Evolutionary conservation across 2,888 invertebrate species (phyloP).

Genomic region (Polia nebulosa): DNA sequence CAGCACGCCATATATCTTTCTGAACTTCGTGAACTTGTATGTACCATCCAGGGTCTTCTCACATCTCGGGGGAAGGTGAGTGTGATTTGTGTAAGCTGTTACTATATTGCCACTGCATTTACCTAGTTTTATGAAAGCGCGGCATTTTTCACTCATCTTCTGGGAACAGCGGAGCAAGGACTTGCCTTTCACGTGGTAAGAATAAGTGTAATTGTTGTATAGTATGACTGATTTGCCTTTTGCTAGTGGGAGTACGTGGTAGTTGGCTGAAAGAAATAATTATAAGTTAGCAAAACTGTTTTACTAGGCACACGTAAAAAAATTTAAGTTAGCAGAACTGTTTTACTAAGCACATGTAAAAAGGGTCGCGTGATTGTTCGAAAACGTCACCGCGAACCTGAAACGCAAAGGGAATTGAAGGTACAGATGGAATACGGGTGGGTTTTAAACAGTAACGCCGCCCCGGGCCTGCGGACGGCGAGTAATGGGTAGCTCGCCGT

Average conservation of each 20-base stretch:
- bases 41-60: constrained; percentile 33
- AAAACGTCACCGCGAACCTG: no score
- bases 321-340: no score
- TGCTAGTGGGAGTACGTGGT: constrained; percentile 41
- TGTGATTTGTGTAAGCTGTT: constrained; percentile 39
- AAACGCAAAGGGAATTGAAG: no score
- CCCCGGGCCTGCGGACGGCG: no score
- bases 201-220: constrained; percentile 47
- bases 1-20: constrained; percentile 26
- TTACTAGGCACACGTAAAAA: neutral
- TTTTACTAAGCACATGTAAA: no score
- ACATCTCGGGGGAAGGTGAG: constrained; percentile 45
- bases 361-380: no score
- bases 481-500: no score
- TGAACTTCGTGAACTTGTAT: constrained; percentile 39
- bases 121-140: constrained; percentile 57
- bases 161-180: constrained; percentile 47
- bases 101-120: constrained; percentile 50
- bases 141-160: constrained; percentile 52
- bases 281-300: neutral
- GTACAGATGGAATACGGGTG: no score
- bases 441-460: no score
- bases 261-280: constrained; percentile 19
- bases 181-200: constrained; percentile 44
- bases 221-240: constrained; percentile 45